These are phyloP conservation scores for Tryphoninae sp. DNA, from an alignment of 2,888 invertebrate genomes.

Conservation along the genomic window DNA sequence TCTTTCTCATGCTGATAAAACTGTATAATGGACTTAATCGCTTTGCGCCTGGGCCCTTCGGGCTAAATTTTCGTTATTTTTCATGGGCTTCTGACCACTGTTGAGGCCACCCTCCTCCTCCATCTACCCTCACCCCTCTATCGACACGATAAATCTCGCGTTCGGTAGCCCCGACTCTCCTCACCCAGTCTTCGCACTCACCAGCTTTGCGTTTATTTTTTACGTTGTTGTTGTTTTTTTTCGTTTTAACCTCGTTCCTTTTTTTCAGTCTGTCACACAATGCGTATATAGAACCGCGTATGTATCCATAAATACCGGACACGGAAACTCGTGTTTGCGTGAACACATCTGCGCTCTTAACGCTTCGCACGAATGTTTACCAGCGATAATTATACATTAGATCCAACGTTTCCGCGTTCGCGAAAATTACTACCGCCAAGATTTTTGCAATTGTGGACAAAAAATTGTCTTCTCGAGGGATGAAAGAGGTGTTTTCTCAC, in stretches of 20 bases:
- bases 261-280: slow-evolving; percentile 13
- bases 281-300: background rate
- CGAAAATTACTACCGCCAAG: background rate
- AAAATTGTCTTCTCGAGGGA: no score
- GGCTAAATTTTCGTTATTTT: slow-evolving; percentile 80
- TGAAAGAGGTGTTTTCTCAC: no score
- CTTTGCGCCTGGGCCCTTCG: slow-evolving; percentile 74
- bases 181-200: slow-evolving; percentile 55
- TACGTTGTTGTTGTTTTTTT: slow-evolving; percentile 55
- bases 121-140: slow-evolving; percentile 62
- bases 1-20: slow-evolving; percentile 81
- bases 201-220: slow-evolving; percentile 29
- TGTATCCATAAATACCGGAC: slow-evolving; percentile 36
- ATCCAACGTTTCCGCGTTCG: background rate
- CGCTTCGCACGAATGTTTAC: background rate
- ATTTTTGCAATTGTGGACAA: no score
- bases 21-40: slow-evolving; percentile 81
- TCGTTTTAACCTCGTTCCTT: slow-evolving; percentile 37
- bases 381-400: slow-evolving; percentile 3
- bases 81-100: slow-evolving; percentile 76
- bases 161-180: slow-evolving; percentile 47
- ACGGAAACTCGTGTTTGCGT: slow-evolving; percentile 24
- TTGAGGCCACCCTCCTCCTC: slow-evolving; percentile 45
- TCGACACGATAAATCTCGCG: slow-evolving; percentile 74
- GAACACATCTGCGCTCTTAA: slow-evolving; percentile 33